Evolutionary conservation across 2,797 vertebrate genomes (phyloP).

Genomic region (Chrosomus eos): DNA sequence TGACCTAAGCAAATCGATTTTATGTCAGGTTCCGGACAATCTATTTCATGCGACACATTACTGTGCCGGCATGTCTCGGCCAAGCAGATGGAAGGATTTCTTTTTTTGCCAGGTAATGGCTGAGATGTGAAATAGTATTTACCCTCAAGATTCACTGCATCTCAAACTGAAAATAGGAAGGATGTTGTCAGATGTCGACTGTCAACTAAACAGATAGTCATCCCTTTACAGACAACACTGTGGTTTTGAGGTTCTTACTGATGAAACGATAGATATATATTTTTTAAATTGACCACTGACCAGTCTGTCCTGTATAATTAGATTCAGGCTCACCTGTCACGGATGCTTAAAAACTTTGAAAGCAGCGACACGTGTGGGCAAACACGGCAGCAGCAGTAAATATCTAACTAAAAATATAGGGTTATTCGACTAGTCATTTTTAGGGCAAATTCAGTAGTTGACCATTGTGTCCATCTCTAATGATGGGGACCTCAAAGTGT

Average conservation of each 20-base stretch:
- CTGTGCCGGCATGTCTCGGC: slow-evolving; percentile 13
- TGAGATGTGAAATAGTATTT: slow-evolving; percentile 27
- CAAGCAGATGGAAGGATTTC: slow-evolving; percentile 37
- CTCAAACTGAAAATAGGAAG: slow-evolving; percentile 16
- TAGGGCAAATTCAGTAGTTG: background rate
- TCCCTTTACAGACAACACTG: background rate
- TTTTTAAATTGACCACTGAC: background rate
- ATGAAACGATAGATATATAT: background rate
- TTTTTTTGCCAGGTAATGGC: slow-evolving; percentile 39
- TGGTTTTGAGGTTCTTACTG: background rate
- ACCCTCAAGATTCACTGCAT: slow-evolving; percentile 25
- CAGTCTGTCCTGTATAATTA: background rate
- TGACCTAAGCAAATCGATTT: slow-evolving; percentile 52
- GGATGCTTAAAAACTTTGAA: background rate
- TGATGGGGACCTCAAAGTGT: slow-evolving; percentile 61
- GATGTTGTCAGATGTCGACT: slow-evolving; percentile 18
- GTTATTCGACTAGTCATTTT: background rate
- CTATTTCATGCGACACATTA: slow-evolving; percentile 35
- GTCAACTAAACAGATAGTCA: slow-evolving; percentile 13
- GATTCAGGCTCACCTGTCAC: background rate
- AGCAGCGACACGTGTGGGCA: background rate
- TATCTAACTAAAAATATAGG: background rate
- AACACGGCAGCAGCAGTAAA: background rate
- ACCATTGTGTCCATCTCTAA: background rate
- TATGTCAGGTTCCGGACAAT: slow-evolving; percentile 45